Base-by-base conservation (phyloP, 2,888 invertebrate genomes). In the Iphiclides podalirius region DNA sequence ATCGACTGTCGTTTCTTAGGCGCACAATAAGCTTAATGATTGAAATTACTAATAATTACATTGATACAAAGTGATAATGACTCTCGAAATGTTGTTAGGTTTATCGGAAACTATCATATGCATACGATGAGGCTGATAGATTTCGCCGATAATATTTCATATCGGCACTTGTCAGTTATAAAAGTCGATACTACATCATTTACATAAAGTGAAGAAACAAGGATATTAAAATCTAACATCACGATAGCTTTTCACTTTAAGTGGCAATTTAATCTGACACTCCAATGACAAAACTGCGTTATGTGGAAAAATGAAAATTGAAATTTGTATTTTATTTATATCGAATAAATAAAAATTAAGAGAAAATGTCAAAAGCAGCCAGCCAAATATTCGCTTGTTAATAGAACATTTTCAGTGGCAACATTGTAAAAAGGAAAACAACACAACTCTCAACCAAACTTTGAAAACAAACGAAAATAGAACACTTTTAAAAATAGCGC, bases 361-460 rank as follows among this genome's bases (percentile, higher is more conserved):
- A n/a, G n/a, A n/a, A n/a, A 31, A 31, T 11, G 31, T 11, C n/a
- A 12, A 11, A 31, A n/a, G n/a, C n/a, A n/a, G n/a, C n/a, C n/a
- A n/a, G n/a, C n/a, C n/a, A n/a, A n/a, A n/a, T n/a, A n/a, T n/a
- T n/a, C n/a, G n/a, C n/a, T n/a, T n/a, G n/a, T n/a, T n/a, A n/a
- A n/a, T n/a, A n/a, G n/a, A n/a, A n/a, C n/a, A n/a, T n/a, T n/a
- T n/a, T 11, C 2, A 41, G n/a, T 11, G 8, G 7, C 17, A 41
- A 16, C 31, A 33, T 31, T 41, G 31, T 41, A 13, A 37, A 37
- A 6, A 16, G 20, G 13, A 37, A 26, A 23, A 23, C 12, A 39
- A 13, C 13, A 20, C 28, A 8, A n/a, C n/a, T 38, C 23, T 34
- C 39, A 47, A 40, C 23, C 4, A 37, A 37, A 37, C 39, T 8